Conservation (phyloP, 2,888 invertebrate species). For the Ferrisia virgata region DNA sequence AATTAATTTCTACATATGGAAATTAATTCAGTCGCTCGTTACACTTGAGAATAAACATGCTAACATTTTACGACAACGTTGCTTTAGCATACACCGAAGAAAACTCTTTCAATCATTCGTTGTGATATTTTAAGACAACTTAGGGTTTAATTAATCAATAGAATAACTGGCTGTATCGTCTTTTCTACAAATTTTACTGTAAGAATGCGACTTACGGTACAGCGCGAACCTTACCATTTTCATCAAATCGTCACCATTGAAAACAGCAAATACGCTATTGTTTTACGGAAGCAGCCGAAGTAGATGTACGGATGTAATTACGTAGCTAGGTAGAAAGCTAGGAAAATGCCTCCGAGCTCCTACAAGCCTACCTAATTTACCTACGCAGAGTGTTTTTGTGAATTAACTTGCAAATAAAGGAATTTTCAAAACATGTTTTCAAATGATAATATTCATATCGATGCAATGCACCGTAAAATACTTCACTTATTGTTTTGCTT, state of each 20-base stretch:
- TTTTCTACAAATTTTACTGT: background rate
- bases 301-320: background rate
- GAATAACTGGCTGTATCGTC: background rate
- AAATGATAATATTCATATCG: background rate
- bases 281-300: background rate
- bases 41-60: conserved; percentile 15
- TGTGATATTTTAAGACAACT: background rate
- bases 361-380: background rate
- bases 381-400: background rate
- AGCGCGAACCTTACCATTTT: background rate
- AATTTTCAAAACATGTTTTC: background rate
- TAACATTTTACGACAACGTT: background rate
- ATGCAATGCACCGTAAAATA: background rate
- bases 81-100: background rate
- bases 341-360: background rate
- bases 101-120: conserved; percentile 2
- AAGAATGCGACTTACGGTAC: background rate
- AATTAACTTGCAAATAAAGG: background rate
- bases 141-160: background rate
- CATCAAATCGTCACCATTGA: background rate
- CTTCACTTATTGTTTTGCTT: background rate
- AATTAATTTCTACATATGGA: conserved; percentile 13
- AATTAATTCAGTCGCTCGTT: conserved; percentile 9
- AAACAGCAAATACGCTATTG: background rate
- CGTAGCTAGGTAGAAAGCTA: no score